phyloP scores from a whole-genome alignment of 2,797 vertebrate genomes.

The Myotis daubentonii region DNA sequence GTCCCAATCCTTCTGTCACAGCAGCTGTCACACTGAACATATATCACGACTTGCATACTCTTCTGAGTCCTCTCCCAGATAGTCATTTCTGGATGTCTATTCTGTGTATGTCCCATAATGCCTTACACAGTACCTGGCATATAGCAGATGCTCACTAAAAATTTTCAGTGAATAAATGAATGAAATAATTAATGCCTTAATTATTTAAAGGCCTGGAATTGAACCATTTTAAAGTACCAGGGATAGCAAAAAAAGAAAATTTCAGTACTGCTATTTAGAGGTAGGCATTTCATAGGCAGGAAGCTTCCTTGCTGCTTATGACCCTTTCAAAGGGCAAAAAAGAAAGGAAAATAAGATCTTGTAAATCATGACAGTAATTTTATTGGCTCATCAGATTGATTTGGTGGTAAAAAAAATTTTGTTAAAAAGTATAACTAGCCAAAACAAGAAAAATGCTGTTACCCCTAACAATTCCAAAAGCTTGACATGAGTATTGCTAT shows the following conservation, averaged over 20 bases:
- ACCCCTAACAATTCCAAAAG: background rate
- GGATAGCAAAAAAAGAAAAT: background rate
- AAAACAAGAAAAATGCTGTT: slow-evolving; percentile 28
- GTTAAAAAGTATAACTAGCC: background rate
- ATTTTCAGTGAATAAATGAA: background rate
- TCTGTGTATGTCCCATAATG: background rate
- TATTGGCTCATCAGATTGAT: background rate
- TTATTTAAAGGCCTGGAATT: background rate
- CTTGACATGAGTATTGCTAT: background rate
- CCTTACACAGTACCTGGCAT: background rate
- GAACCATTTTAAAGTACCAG: slow-evolving; percentile 18
- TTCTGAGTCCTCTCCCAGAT: background rate
- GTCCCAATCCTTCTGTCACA: background rate
- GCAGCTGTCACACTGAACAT: background rate
- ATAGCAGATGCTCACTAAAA: background rate
- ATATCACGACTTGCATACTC: background rate
- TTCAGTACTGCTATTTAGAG: background rate
- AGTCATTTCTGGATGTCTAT: background rate
- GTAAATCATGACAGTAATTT: slow-evolving; percentile 10
- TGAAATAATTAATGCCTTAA: background rate
- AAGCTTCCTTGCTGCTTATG: background rate
- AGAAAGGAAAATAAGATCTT: slow-evolving; percentile 23
- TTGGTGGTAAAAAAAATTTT: background rate
- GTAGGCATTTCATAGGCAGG: background rate
- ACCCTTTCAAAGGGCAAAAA: background rate